Evolutionary conservation across 2,113 vertebrate genomes (phyloP).

Genomic region (Lophochroa leadbeateri): DNA sequence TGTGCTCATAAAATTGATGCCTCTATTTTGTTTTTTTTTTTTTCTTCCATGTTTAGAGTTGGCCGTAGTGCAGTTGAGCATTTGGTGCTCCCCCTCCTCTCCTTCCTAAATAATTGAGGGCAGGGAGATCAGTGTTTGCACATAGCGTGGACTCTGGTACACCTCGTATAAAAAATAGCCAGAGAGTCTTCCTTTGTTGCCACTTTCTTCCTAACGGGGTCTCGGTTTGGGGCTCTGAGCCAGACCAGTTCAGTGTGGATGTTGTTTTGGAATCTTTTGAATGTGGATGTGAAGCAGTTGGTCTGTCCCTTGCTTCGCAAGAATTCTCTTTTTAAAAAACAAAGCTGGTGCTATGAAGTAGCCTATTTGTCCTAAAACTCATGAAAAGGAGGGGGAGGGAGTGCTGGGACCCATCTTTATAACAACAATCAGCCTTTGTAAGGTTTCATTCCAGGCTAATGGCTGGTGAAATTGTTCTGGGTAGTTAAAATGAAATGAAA

Average conservation of each 20-base stretch:
- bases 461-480: constrained; percentile 81
- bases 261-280: constrained; percentile 43
- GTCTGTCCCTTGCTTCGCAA: constrained; percentile 34
- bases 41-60: neutral
- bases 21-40: rapidly evolving
- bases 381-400: constrained; percentile 53
- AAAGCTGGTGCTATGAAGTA: constrained; percentile 52
- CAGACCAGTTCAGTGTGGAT: neutral
- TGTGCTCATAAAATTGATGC: neutral
- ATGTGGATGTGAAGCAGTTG: constrained; percentile 44
- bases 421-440: constrained; percentile 76
- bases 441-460: constrained; percentile 80
- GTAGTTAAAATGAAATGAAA: constrained; percentile 85
- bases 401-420: constrained; percentile 59
- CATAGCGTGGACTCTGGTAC: neutral
- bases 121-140: neutral
- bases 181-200: neutral
- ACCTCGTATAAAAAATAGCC: neutral
- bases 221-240: neutral
- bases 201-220: neutral
- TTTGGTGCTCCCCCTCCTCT: neutral
- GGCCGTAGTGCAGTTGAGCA: neutral
- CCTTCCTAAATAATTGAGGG: neutral
- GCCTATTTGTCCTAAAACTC: constrained; percentile 64
- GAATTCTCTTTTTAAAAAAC: constrained; percentile 37